These are phyloP conservation scores for Cephus pulcher DNA, from an alignment of 2,888 invertebrate genomes.

Conservation along the genomic window DNA sequence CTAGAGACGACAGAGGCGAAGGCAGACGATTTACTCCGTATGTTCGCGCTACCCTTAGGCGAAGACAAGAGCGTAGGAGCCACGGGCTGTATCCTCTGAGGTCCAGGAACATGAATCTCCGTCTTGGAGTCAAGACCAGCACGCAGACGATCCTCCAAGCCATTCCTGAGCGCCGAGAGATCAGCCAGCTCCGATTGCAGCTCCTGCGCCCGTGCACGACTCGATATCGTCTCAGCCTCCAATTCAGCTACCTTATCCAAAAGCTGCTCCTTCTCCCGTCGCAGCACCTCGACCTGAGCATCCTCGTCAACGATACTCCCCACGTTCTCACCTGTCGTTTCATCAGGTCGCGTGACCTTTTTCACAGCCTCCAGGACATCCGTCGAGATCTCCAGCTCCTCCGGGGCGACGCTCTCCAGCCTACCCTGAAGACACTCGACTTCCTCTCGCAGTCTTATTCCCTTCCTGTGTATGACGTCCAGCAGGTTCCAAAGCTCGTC, in stretches of 20 bases:
- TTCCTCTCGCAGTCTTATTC: constrained; percentile 78
- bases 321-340: constrained; percentile 39
- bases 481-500: constrained; percentile 88
- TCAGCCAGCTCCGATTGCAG: constrained; percentile 75
- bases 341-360: constrained; percentile 39
- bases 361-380: constrained; percentile 63
- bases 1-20: constrained; percentile 27
- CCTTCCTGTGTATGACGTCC: constrained; percentile 86
- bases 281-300: constrained; percentile 74
- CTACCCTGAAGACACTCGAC: constrained; percentile 75
- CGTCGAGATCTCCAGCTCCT: constrained; percentile 58
- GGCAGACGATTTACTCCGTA: constrained; percentile 16
- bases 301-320: constrained; percentile 51
- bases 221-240: constrained; percentile 80
- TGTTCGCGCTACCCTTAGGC: constrained; percentile 37
- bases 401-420: constrained; percentile 57
- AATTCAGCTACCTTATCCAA: constrained; percentile 81
- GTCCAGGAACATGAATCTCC: constrained; percentile 51
- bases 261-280: constrained; percentile 81
- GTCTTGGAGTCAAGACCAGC: constrained; percentile 45
- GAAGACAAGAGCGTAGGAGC: constrained; percentile 40
- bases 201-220: constrained; percentile 74
- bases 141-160: constrained; percentile 60
- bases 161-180: constrained; percentile 64
- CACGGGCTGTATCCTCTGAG: constrained; percentile 50